Conservation (phyloP, 2,113 vertebrate genomes). For the Bucco capensis region DNA sequence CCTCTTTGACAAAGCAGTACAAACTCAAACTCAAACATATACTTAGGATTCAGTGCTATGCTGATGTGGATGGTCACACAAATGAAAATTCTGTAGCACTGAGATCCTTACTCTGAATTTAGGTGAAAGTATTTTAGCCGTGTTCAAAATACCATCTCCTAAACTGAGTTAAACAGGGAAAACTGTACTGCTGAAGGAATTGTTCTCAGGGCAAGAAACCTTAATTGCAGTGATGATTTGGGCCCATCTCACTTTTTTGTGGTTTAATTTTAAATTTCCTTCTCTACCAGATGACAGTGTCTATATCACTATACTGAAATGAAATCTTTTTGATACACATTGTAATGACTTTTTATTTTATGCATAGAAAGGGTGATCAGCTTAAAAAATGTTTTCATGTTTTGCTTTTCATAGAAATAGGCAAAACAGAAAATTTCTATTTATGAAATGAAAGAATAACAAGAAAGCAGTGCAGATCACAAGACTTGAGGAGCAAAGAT, state of each 20-base stretch:
- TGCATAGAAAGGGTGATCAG: neutral
- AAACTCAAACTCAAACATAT: neutral
- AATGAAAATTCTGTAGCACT: neutral
- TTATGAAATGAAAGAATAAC: neutral
- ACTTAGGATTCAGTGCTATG: neutral
- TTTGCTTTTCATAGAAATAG: neutral
- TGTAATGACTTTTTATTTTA: neutral
- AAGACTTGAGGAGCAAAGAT: neutral
- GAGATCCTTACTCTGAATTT: neutral
- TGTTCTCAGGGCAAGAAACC: neutral
- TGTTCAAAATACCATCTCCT: neutral
- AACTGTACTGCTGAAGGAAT: neutral
- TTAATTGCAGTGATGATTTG: neutral
- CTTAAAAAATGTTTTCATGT: neutral
- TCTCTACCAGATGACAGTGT: neutral
- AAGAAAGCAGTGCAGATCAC: neutral
- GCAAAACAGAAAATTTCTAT: neutral
- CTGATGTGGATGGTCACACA: neutral
- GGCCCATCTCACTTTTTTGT: neutral
- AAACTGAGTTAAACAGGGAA: neutral
- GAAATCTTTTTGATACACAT: neutral
- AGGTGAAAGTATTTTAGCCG: slow-evolving; percentile 14
- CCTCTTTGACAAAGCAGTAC: neutral
- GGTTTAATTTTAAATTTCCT: neutral
- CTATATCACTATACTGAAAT: neutral